Percentiles rank a stretch among this genome's conserved stretches.
Conservation (phyloP, 53 echinoderm and acorn worm species). For the Paracentrotus lividus region DNA sequence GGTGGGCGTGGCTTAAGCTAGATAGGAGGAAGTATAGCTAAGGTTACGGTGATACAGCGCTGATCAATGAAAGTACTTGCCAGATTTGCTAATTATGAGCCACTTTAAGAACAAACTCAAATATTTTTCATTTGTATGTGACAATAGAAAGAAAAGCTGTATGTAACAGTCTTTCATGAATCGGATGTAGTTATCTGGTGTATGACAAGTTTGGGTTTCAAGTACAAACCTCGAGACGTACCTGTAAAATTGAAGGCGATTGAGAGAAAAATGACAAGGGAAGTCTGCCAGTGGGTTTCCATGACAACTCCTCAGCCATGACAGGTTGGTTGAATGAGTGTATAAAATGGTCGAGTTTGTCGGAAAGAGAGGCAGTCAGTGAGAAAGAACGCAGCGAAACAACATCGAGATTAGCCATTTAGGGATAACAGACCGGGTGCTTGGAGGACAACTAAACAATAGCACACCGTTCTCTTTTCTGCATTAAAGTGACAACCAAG, state of each 20-base stretch:
- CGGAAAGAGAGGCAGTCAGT: conserved; percentile 14
- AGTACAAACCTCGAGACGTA: background rate
- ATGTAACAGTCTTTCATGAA: background rate
- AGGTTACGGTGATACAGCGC: background rate
- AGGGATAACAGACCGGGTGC: conserved; percentile 36
- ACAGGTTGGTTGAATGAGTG: conserved; percentile 51
- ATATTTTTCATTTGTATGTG: background rate
- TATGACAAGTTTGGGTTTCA: background rate
- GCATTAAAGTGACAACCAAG: conserved; percentile 13
- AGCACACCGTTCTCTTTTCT: conserved; percentile 11
- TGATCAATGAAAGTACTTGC: background rate
- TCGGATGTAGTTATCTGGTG: background rate
- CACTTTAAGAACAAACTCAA: background rate
- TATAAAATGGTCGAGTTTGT: conserved; percentile 39
- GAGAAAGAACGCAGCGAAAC: conserved; percentile 11
- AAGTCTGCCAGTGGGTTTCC: conserved; percentile 5
- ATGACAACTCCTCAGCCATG: conserved; percentile 40
- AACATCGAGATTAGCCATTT: conserved; percentile 39
- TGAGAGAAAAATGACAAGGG: background rate
- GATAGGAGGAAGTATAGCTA: conserved; percentile 1
- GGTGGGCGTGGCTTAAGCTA: conserved; percentile 26
- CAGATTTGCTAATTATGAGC: conserved; percentile 7
- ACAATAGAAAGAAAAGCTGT: background rate
- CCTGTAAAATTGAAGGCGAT: background rate
- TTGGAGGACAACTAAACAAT: conserved; percentile 52